phyloP scores from a whole-genome alignment of 2,113 vertebrate species.

The Lathamus discolor region DNA sequence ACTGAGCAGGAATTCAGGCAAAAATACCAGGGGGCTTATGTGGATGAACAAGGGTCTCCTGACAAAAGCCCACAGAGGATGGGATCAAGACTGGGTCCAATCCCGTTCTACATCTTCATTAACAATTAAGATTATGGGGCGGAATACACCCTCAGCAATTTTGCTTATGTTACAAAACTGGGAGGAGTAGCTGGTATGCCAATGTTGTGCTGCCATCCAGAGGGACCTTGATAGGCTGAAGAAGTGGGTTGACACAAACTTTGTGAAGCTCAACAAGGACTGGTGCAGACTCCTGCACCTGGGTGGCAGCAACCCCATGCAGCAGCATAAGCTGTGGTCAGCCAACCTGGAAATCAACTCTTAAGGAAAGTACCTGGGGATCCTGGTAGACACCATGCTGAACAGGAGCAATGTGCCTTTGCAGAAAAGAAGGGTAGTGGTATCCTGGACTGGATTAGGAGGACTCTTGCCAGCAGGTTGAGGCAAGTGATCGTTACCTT shows the following conservation, averaged over 20 bases:
- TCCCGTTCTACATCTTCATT: background rate
- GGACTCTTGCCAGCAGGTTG: background rate
- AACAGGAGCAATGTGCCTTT: background rate
- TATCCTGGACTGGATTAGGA: background rate
- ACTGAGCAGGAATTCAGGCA: background rate
- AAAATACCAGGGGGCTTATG: background rate
- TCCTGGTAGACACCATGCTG: background rate
- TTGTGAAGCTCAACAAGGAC: background rate
- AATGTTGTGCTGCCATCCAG: background rate
- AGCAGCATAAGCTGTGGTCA: background rate
- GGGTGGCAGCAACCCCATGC: background rate
- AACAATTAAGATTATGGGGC: background rate
- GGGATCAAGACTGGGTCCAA: background rate
- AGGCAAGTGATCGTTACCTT: background rate
- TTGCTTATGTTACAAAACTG: background rate
- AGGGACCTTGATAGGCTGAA: background rate
- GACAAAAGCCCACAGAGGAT: background rate
- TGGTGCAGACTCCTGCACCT: background rate
- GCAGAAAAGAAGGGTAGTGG: background rate
- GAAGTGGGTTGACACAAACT: background rate
- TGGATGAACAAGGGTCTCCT: background rate
- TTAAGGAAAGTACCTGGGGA: background rate
- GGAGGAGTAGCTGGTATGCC: background rate
- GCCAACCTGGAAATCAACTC: background rate
- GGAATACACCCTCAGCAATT: background rate